Evolutionary conservation across 2,888 invertebrate genomes (phyloP), one percentile per base, ranked within the genome.

Genomic region (Eurytoma adleriae): DNA sequence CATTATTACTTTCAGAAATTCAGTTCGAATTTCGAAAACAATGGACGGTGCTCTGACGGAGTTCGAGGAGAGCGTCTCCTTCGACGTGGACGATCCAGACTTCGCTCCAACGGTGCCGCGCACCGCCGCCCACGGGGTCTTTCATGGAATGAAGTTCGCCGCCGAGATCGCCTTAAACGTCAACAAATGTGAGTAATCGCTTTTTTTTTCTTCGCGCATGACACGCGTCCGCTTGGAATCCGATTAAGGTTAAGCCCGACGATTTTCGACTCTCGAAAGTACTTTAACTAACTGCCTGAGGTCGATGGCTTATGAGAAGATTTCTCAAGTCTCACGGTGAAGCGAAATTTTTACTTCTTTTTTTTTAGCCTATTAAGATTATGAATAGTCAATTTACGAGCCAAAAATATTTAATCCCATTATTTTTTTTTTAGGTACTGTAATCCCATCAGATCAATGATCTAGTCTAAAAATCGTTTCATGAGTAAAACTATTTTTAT

Each of bases 11-110:
- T 70, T 16, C 69, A 77, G 76, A 76, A 56, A 20, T 18, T 56
- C 40, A 12, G n/a, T 20, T 13, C 40, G 52, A 13, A 40, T 10
- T 30, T 12, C 54, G 10, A 27, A 12, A 54, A 79, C 40, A 64
- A 79, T 76, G 78, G 79, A 75, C 10, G 85, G 85, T 72, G 84
- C 83, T 48, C 81, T 90, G 81, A 90, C 90, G 74, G 90, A 90
- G 83, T 90, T 89, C 82, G 90, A 90, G 79, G 90, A 90, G 85
- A 90, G 84, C 83, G 85, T 90, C 77, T 88, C 85, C 77, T 90
- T 90, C 84, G 90, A 90, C 83, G 84, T 87, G 77, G 90, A 90
- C 75, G 90, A 90, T 85, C 90, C 90, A 71, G 90, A 90, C 83
- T 90, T 90, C 84, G 87, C 88, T 20, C 87, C 89, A 64, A 70